Evolutionary conservation across 64 coral and sea anemone genomes (phyloP).

Genomic region (Catalaphyllia jardinei): DNA sequence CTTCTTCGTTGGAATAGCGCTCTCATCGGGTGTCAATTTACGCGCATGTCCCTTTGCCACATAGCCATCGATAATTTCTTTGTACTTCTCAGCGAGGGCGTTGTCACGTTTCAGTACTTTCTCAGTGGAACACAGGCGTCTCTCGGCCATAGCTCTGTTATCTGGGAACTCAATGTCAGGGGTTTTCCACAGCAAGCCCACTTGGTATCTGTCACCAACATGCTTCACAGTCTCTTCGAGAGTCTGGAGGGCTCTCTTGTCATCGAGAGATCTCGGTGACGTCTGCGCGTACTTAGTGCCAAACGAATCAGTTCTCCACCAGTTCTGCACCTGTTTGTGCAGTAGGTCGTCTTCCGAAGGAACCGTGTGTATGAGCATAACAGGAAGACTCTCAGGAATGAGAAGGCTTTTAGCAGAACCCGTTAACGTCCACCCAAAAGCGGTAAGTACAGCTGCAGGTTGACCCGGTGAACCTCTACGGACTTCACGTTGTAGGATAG

Average conservation of each 20-base stretch:
- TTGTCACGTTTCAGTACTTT: background rate
- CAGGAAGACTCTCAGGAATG: no score
- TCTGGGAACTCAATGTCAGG: background rate
- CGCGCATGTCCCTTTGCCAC: background rate
- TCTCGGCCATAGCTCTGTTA: conserved; percentile 2
- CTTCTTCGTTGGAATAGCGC: background rate
- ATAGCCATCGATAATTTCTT: conserved; percentile 9
- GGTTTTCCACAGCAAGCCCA: conserved; percentile 27
- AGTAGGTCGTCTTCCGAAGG: background rate
- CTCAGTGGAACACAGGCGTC: background rate
- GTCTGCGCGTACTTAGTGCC: background rate
- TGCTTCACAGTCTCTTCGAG: background rate
- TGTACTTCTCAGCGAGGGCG: conserved; percentile 1
- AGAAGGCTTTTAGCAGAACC: background rate
- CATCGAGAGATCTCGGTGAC: background rate
- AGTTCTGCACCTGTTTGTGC: conserved; percentile 28
- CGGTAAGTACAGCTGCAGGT: conserved; percentile 1
- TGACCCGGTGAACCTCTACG: conserved; percentile 3
- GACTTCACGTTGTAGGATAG: conserved; percentile 26
- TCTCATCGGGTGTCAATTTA: background rate
- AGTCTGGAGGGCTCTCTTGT: conserved; percentile 15
- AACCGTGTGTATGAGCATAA: background rate
- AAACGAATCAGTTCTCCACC: conserved; percentile 32
- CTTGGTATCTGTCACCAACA: conserved; percentile 8
- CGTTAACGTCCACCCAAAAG: conserved; percentile 21